These are phyloP conservation scores for Pyxicephalus adspersus DNA, from an alignment of 2,113 vertebrate species.

Conservation along the genomic window DNA sequence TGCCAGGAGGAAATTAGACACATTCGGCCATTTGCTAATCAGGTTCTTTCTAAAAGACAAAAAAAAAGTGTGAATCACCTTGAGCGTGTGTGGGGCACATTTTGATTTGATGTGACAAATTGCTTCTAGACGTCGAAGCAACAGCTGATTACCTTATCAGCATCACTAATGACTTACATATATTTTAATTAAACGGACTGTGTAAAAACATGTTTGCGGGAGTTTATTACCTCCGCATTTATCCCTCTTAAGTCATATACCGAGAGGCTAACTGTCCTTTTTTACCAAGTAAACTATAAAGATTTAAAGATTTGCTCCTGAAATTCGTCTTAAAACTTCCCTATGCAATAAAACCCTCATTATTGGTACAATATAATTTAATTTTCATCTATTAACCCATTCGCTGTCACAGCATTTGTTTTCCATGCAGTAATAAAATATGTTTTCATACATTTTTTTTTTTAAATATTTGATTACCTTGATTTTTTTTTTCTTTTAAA, in stretches of 20 bases:
- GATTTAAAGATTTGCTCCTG: no score
- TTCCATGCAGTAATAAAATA: no score
- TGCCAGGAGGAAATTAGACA: slow-evolving; percentile 36
- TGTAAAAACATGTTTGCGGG: slow-evolving; percentile 29
- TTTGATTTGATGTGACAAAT: slow-evolving; percentile 60
- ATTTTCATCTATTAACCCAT: no score
- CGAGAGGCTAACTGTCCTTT: no score
- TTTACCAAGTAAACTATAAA: no score
- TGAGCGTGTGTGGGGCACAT: slow-evolving; percentile 42
- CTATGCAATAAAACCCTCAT: no score
- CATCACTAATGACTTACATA: slow-evolving; percentile 47
- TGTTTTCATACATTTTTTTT: no score
- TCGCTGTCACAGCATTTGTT: no score
- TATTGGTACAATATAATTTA: no score
- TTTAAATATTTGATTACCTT: no score
- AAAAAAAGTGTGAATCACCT: slow-evolving; percentile 45
- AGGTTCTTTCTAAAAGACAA: slow-evolving; percentile 47
- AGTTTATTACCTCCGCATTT: slow-evolving; percentile 7
- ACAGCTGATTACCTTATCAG: slow-evolving; percentile 32
- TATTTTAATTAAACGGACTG: slow-evolving; percentile 46
- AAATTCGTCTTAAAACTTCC: no score
- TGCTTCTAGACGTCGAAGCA: slow-evolving; percentile 60
- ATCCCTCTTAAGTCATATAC: background rate
- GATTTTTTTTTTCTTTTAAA: no score
- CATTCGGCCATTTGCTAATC: slow-evolving; percentile 57